A percentile compares a stretch with the other conserved stretches of the same genome.
Evolutionary conservation across 92 coral and sea anemone genomes (phyloP).

Genomic region (Isaurus tuberculatus): DNA sequence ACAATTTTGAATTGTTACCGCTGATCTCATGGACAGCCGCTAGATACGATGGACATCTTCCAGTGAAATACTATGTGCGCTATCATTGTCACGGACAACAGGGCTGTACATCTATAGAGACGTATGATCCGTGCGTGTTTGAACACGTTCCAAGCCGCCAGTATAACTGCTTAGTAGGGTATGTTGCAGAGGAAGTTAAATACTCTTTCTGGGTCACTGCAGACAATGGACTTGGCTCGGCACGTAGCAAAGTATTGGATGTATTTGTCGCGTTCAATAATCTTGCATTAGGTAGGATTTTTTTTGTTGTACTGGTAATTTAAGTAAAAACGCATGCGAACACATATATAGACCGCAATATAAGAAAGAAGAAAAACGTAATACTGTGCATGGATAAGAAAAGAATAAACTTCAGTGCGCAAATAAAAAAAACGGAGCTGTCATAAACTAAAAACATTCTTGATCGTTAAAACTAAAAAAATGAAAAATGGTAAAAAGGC

Average conservation of each 20-base stretch:
- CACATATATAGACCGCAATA: too few relatives aligned
- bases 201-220: constrained; percentile 41
- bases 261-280: constrained; percentile 2
- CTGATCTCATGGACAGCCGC: constrained; percentile 26
- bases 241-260: neutral
- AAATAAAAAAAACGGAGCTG: too few relatives aligned
- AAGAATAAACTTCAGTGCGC: too few relatives aligned
- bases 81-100: constrained; percentile 11
- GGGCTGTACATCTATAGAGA: neutral
- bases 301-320: neutral
- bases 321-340: too few relatives aligned
- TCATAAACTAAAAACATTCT: too few relatives aligned
- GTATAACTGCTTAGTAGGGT: constrained; percentile 9
- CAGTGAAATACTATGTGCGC: constrained; percentile 5
- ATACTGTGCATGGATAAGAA: too few relatives aligned
- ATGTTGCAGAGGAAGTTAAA: constrained; percentile 8
- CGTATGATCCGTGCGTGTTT: neutral
- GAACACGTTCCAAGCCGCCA: neutral
- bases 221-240: neutral
- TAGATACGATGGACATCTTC: neutral
- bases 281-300: constrained; percentile 11
- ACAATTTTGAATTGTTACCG: constrained; percentile 37
- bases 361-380: too few relatives aligned
- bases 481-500: too few relatives aligned
- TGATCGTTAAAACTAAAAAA: too few relatives aligned